These are phyloP conservation scores for Parotocinclus haroldoi DNA, from an alignment of 2,797 vertebrate genomes.

Conservation along the genomic window DNA sequence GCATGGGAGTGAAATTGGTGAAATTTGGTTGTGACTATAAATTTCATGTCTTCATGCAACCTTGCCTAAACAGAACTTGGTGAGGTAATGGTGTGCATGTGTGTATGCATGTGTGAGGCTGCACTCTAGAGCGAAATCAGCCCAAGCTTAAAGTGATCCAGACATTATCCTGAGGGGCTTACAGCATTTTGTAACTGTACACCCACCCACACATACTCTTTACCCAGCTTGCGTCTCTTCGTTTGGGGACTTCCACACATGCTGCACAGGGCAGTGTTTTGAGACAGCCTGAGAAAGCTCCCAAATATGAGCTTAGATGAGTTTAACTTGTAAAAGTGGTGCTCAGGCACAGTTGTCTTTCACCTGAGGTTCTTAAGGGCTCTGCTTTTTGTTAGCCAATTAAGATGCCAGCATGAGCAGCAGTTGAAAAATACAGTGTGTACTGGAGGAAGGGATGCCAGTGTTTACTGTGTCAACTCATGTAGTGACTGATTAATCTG, in stretches of 20 bases:
- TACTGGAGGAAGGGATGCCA: too few relatives aligned
- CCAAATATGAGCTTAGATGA: neutral
- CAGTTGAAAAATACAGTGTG: too few relatives aligned
- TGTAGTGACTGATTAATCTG: too few relatives aligned
- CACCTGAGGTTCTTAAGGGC: too few relatives aligned
- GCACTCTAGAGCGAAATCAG: slow-evolving; percentile 32
- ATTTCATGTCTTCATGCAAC: too few relatives aligned
- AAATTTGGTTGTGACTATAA: too few relatives aligned
- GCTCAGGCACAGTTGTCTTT: too few relatives aligned
- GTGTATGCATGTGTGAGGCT: slow-evolving; percentile 7
- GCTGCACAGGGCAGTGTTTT: neutral
- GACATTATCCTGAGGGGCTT: slow-evolving; percentile 52
- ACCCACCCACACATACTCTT: slow-evolving; percentile 34
- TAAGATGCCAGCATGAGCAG: too few relatives aligned
- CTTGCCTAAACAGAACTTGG: too few relatives aligned
- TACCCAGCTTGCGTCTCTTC: slow-evolving; percentile 6
- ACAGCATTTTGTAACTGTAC: slow-evolving; percentile 42
- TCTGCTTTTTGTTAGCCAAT: too few relatives aligned
- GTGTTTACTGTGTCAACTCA: too few relatives aligned
- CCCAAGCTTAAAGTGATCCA: slow-evolving; percentile 49
- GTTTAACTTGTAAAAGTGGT: neutral
- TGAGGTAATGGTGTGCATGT: neutral
- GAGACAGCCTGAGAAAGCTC: neutral
- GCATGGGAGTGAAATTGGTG: too few relatives aligned
- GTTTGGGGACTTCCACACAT: slow-evolving; percentile 24